These are phyloP conservation scores for Synanthedon tipuliformis DNA, from an alignment of 2,888 invertebrate genomes.

Conservation along the genomic window DNA sequence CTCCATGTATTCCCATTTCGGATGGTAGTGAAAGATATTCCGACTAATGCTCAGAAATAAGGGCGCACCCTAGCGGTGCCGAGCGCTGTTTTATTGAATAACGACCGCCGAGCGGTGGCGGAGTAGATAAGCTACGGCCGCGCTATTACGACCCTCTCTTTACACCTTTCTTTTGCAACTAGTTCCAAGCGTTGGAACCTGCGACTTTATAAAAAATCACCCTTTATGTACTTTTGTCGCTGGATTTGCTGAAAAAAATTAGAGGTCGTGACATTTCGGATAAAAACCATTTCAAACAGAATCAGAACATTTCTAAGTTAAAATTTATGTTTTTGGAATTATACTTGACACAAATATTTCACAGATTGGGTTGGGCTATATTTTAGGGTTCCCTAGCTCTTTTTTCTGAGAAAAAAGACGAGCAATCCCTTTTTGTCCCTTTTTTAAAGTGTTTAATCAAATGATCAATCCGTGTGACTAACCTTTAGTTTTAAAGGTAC, in stretches of 20 bases:
- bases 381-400: too few relatives aligned
- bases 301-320: too few relatives aligned
- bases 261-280: conserved; percentile 25
- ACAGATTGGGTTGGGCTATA: too few relatives aligned
- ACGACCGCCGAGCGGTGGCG: conserved; percentile 34
- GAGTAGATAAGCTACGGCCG: conserved; percentile 37
- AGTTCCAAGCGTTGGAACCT: background rate
- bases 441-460: too few relatives aligned
- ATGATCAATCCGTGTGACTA: too few relatives aligned
- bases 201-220: background rate
- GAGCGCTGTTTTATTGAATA: conserved; percentile 51
- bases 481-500: too few relatives aligned
- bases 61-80: conserved; percentile 19
- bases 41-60: conserved; percentile 24
- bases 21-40: conserved; percentile 25
- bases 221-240: conserved; percentile 10
- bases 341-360: too few relatives aligned
- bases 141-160: conserved; percentile 7
- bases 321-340: too few relatives aligned
- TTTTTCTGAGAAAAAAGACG: too few relatives aligned
- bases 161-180: background rate
- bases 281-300: conserved; percentile 1
- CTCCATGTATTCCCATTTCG: conserved; percentile 9
- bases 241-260: conserved; percentile 26
- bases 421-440: too few relatives aligned